Evolutionary conservation across 2,797 vertebrate species (phyloP).

Genomic region (Leptatherina wallacei): DNA sequence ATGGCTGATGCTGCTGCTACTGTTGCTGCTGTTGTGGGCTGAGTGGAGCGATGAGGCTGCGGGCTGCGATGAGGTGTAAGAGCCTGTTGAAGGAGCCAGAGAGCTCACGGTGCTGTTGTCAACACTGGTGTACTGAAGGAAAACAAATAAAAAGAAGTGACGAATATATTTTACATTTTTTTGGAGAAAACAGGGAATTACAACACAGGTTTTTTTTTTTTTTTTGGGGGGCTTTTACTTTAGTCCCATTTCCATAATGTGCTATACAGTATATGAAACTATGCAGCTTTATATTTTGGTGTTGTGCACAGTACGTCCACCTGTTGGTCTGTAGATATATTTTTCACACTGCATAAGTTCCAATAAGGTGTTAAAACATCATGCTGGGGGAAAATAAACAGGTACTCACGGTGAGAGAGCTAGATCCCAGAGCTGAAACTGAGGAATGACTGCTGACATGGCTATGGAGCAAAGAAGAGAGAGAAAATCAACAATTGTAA

Average conservation of each 20-base stretch:
- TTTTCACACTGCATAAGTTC: neutral
- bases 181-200: neutral
- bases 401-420: constrained; percentile 87
- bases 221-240: too few species aligned
- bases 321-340: too few species aligned
- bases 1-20: constrained; percentile 74
- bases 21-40: constrained; percentile 74
- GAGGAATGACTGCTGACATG: constrained; percentile 91
- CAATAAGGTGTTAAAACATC: neutral
- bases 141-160: neutral
- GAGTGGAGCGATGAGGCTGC: constrained; percentile 66
- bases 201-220: neutral
- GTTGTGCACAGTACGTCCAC: neutral
- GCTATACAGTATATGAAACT: neutral
- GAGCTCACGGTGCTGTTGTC: constrained; percentile 84
- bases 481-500: constrained; percentile 3
- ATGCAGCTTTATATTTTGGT: neutral
- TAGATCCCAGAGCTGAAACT: constrained; percentile 85
- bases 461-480: constrained; percentile 68
- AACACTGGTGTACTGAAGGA: constrained; percentile 85
- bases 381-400: neutral
- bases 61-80: constrained; percentile 73
- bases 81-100: constrained; percentile 83
- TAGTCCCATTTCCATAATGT: neutral
- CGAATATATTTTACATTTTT: neutral